Evolutionary conservation across 1,140 invertebrate species (phyloP).

Genomic region (Leptopilina clavipes): DNA sequence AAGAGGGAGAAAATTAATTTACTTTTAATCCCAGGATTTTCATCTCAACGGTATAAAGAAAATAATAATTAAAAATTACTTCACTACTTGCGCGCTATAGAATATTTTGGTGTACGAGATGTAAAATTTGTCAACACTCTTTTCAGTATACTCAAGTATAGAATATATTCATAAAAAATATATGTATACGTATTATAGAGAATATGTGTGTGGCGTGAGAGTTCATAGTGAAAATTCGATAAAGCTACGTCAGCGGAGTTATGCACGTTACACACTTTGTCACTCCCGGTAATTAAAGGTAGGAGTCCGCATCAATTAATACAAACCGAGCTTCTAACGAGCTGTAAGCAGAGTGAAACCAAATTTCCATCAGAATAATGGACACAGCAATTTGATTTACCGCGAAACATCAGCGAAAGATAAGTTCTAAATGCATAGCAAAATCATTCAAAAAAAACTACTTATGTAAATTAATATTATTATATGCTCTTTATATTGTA

Average conservation of each 20-base stretch:
- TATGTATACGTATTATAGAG: background rate
- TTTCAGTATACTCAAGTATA: too few relatives aligned
- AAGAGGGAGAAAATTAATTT: too few relatives aligned
- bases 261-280: conserved; percentile 34
- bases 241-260: background rate
- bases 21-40: too few relatives aligned
- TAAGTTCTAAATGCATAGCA: conserved; percentile 11
- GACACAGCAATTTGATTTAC: conserved; percentile 28
- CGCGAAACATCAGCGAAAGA: conserved; percentile 20
- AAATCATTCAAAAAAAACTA: too few relatives aligned
- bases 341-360: conserved; percentile 23
- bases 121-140: too few relatives aligned
- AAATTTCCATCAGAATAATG: conserved; percentile 27
- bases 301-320: conserved; percentile 26
- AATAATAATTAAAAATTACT: too few relatives aligned
- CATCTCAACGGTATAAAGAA: too few relatives aligned
- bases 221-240: conserved; percentile 22
- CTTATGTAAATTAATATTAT: too few relatives aligned
- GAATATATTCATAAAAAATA: too few relatives aligned
- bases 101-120: too few relatives aligned
- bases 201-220: background rate
- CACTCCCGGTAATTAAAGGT: conserved; percentile 29
- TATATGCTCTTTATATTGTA: too few relatives aligned
- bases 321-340: conserved; percentile 28
- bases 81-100: too few relatives aligned